Evolutionary conservation across 2,113 vertebrate species (phyloP), one percentile per base, ranked within the genome.

Genomic region (Neolamprologus hecqui): DNA sequence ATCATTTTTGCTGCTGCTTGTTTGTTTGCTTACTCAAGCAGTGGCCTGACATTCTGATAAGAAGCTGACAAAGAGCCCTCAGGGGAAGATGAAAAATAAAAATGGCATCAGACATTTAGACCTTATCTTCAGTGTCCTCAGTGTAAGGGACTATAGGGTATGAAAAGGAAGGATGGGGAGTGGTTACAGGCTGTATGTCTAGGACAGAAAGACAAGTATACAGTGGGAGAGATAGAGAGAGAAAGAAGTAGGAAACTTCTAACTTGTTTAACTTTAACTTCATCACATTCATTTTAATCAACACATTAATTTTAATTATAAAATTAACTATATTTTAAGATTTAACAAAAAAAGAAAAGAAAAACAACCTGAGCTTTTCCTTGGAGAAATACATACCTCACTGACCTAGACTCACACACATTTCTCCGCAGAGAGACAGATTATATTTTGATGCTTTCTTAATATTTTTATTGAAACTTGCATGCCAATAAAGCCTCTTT

Each of bases 1-100:
- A 94, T 95, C 92, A 93, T 94, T 90, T 93, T 86, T 91, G 83
- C 87, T 90, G 68, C 90, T 86, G 84, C 90, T 86, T 87, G 92
- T 93, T 95, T 96, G 92, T 96, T 95, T 96, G 93, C 94, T 94
- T 93, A 92, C 91, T 94, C 93, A 91, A 90, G 92, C 91, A 92
- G 84, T 90, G 89, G 86, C 68, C 85, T 92, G 94, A 94, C 94
- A 93, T 93, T 94, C 88, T 87, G 90, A 95, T 93, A 93, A 93
- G 84, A 93, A 92, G 89, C 89, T 90, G 94, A 94, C 90, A 94
- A 95, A 95, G 86, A 91, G 73, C 88, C 93, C 89, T 92, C 57
- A 49, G 47, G 80, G 83, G 88, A 84, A 81, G 91, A 88, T 83
- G 70, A 81, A 65, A 91, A 87, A 90, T 84, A 89, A 89, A 94